A percentile compares a stretch with the other conserved stretches of the same genome.
Evolutionary conservation across 1,140 invertebrate species (phyloP).

Genomic region (Holcopasites calliopsidis): DNA sequence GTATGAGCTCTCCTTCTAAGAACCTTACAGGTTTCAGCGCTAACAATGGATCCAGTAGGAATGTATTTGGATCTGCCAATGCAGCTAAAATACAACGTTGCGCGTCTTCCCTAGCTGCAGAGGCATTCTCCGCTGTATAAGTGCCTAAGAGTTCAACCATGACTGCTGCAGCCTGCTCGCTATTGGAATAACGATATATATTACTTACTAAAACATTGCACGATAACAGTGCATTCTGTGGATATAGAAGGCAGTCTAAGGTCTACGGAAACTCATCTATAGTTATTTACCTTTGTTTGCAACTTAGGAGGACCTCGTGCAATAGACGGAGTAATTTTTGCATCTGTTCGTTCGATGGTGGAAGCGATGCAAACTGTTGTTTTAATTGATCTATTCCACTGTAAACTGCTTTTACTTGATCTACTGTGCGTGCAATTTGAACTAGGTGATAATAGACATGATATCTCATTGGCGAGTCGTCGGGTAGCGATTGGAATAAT

Average conservation of each 20-base stretch:
- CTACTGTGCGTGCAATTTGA: slow-evolving; percentile 91
- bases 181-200: slow-evolving; percentile 68
- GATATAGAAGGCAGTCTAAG: too few relatives aligned
- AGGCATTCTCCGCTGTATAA: slow-evolving; percentile 97
- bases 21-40: slow-evolving; percentile 96
- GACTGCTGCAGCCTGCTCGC: slow-evolving; percentile 95
- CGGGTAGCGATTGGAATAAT: slow-evolving; percentile 94
- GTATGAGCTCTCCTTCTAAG: slow-evolving; percentile 96
- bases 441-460: slow-evolving; percentile 95
- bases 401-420: slow-evolving; percentile 91
- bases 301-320: slow-evolving; percentile 91
- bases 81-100: slow-evolving; percentile 97
- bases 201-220: neutral
- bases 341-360: slow-evolving; percentile 93
- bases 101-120: slow-evolving; percentile 96
- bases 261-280: neutral
- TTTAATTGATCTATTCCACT: slow-evolving; percentile 90
- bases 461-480: slow-evolving; percentile 91
- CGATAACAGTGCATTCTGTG: neutral
- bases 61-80: slow-evolving; percentile 96
- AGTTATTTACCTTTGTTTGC: slow-evolving; percentile 83
- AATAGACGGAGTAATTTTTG: slow-evolving; percentile 94
- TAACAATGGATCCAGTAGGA: slow-evolving; percentile 95
- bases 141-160: slow-evolving; percentile 98
- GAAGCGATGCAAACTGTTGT: slow-evolving; percentile 90